phyloP scores from a whole-genome alignment of 2,797 vertebrate species.

The Muscicapa comitata region DNA sequence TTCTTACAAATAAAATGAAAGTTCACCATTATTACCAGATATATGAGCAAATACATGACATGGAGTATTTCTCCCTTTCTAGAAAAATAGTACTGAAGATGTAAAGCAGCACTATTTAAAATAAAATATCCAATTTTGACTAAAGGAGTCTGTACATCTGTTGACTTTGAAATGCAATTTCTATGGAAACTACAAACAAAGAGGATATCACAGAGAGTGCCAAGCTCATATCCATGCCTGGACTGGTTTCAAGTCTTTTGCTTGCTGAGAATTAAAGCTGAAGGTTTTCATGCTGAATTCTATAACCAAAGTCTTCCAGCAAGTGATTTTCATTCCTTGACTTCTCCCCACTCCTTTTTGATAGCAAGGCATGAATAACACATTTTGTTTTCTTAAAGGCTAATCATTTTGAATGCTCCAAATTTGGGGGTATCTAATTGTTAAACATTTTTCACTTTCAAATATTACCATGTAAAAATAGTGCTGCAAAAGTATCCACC shows the following conservation, averaged over 20 bases:
- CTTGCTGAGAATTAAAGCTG: neutral
- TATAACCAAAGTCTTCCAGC: neutral
- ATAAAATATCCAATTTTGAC: neutral
- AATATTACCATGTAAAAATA: neutral
- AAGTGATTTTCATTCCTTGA: neutral
- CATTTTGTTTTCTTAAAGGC: neutral
- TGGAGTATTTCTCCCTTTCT: neutral
- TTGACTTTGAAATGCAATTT: conserved; percentile 21
- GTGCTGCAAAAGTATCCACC: neutral
- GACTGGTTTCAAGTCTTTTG: conserved; percentile 7
- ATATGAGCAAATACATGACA: neutral
- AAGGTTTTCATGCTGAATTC: conserved; percentile 2
- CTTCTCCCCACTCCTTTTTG: neutral
- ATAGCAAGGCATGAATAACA: neutral
- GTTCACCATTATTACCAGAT: neutral
- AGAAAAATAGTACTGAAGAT: neutral
- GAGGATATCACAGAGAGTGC: neutral
- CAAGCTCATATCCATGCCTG: conserved; percentile 18
- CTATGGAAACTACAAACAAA: conserved; percentile 63
- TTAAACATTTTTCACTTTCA: neutral
- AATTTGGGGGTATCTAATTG: neutral
- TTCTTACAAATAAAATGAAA: neutral
- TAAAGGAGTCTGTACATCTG: neutral
- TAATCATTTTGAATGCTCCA: neutral
- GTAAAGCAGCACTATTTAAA: neutral